A percentile compares a stretch with the other conserved stretches of the same genome.
These are phyloP conservation scores for Eolophus roseicapilla DNA, from an alignment of 2,113 vertebrate species.

Conservation along the genomic window DNA sequence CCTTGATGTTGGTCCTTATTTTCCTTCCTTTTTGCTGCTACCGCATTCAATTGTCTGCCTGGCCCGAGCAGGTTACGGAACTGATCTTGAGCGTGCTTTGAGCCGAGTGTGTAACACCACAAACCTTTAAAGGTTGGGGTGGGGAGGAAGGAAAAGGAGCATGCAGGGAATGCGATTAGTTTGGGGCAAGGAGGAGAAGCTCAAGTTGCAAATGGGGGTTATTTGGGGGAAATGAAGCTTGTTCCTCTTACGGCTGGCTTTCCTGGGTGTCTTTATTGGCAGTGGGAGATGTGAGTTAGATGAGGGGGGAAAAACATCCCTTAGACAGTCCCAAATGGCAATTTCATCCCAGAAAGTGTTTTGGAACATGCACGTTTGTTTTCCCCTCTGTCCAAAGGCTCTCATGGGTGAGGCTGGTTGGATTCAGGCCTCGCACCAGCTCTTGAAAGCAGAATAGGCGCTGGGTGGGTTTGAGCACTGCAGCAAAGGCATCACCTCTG, in stretches of 20 bases:
- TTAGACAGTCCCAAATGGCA: background rate
- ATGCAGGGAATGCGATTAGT: background rate
- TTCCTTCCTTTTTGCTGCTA: rapidly evolving
- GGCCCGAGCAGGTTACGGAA: conserved; percentile 29
- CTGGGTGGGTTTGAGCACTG: background rate
- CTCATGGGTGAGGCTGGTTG: background rate
- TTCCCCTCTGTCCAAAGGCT: background rate
- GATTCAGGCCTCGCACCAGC: rapidly evolving
- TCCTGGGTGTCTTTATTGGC: background rate
- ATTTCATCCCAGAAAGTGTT: background rate
- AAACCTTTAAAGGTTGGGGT: background rate
- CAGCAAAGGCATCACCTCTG: background rate
- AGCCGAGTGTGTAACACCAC: background rate
- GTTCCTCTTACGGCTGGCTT: background rate
- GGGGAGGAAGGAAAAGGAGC: background rate
- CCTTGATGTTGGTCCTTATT: background rate
- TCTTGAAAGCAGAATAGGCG: rapidly evolving
- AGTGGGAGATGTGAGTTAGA: background rate
- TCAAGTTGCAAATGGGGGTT: background rate
- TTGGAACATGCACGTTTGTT: background rate
- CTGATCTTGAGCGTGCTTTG: conserved; percentile 31
- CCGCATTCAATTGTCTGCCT: conserved; percentile 28
- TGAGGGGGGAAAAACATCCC: background rate
- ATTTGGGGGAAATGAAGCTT: background rate
- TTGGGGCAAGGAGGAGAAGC: background rate